Base-by-base conservation (phyloP, 2,888 invertebrate species). In the Acronicta psi region DNA sequence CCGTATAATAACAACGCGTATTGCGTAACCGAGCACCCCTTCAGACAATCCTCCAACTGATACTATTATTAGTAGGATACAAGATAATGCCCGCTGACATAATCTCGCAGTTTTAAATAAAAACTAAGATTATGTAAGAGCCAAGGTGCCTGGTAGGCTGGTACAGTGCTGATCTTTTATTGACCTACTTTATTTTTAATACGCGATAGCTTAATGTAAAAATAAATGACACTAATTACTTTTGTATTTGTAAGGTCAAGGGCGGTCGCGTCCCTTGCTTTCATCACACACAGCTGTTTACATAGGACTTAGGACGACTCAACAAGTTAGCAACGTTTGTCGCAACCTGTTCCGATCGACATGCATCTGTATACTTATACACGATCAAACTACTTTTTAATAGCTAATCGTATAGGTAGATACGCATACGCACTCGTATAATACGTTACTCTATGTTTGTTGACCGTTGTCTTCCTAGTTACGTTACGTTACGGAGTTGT, bases 1-100 rank as follows among this genome's bases (percentile, higher is more conserved):
- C 78, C 72, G 69, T 76, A 78, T 81, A 80, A 83, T 82, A 81
- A 81, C 76, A 73, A 70, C 58, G 61, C 62, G n/a, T n/a, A n/a
- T n/a, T 71, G 44, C 47, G 41, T 13, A 13, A 20, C 14, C 43
- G 16, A 25, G 18, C 43, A 51, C 44, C 47, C 63, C 63, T 71
- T 68, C 59, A 67, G 77, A 75, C 74, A 69, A 65, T 68, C 65
- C 68, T 66, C 73, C 59, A 51, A 65, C 54, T 51, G 43, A 43
- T 55, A 63, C 53, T 61, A 59, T 59, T 55, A 58, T 31, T 31
- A 34, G 11, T 13, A 34, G n/a, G 4, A 34, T 59, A 54, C 47
- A 67, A 45, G 36, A 31, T 55, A 41, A 53, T 51, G 31, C 43
- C 18, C 36, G 20, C 41, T 37, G 34, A 41, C 38, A 56, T 46